These are phyloP conservation scores for Drosophila austrosaltans DNA, from an alignment of 2,888 invertebrate genomes.

Conservation along the genomic window DNA sequence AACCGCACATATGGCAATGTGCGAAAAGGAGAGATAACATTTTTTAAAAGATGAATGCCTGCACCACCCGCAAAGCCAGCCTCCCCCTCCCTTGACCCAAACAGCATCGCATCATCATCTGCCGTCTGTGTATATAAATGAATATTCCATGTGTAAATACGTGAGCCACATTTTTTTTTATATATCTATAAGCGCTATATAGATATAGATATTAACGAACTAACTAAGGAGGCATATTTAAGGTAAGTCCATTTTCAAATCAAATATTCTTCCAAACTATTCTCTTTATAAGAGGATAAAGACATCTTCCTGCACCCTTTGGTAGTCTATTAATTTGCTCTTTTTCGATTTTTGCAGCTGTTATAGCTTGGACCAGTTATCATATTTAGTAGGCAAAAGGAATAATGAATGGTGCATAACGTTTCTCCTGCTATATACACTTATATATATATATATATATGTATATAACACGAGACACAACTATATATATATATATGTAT, in stretches of 20 bases:
- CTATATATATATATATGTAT: conserved; percentile 22
- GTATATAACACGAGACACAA: conserved; percentile 19
- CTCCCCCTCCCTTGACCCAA: background rate
- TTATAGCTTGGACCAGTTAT: conserved; percentile 75
- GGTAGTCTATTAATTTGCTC: background rate
- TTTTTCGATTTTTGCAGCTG: conserved; percentile 6
- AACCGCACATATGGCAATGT: conserved; percentile 33
- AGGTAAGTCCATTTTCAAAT: conserved; percentile 45
- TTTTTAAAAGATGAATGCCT: conserved; percentile 30
- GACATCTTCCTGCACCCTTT: too few species aligned
- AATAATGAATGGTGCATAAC: conserved; percentile 77
- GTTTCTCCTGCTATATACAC: conserved; percentile 42
- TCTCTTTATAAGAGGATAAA: too few species aligned
- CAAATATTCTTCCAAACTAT: too few species aligned
- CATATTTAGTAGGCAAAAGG: conserved; percentile 73
- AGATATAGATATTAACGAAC: conserved; percentile 56
- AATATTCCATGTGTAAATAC: conserved; percentile 76
- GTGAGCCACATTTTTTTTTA: conserved; percentile 65
- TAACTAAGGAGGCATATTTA: conserved; percentile 74
- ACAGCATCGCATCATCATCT: conserved; percentile 31
- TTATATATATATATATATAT: conserved; percentile 26
- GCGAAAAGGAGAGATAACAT: conserved; percentile 23
- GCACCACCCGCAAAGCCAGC: conserved; percentile 8
- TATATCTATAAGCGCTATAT: conserved; percentile 68
- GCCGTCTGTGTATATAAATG: conserved; percentile 63